These are phyloP conservation scores for Galbula dea DNA, from an alignment of 2,113 vertebrate species.

Conservation along the genomic window DNA sequence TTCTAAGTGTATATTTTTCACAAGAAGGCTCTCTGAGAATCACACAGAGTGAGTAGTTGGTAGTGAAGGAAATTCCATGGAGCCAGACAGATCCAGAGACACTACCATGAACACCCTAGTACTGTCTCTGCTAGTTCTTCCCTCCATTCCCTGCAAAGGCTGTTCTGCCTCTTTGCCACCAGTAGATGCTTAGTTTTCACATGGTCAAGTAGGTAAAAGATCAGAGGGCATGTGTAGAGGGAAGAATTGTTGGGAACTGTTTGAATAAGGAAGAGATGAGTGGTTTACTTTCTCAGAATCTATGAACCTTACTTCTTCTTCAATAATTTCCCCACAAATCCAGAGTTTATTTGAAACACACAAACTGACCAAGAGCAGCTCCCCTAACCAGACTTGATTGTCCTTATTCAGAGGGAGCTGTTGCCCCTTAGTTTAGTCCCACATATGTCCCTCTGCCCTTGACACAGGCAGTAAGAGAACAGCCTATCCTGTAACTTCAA, in stretches of 20 bases:
- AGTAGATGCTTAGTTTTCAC: not conserved
- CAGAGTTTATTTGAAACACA: not conserved
- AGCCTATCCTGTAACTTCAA: not conserved
- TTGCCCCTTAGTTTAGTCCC: not conserved
- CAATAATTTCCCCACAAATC: not conserved
- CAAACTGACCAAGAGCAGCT: not conserved
- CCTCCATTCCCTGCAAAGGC: not conserved
- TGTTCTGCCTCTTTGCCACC: not conserved
- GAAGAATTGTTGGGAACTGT: not conserved
- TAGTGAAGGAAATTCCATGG: not conserved
- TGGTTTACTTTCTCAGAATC: not conserved
- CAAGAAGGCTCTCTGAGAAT: not conserved
- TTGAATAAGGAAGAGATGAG: not conserved
- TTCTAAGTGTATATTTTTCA: not conserved
- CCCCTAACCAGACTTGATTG: not conserved
- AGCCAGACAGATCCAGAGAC: not conserved
- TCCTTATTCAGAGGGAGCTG: not conserved
- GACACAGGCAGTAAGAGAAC: not conserved
- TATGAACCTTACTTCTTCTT: not conserved
- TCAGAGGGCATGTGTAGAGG: not conserved
- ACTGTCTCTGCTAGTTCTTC: not conserved
- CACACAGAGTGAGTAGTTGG: not conserved
- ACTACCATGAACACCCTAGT: fast-evolving
- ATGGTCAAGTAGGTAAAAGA: not conserved
- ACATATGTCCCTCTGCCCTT: not conserved